Evolutionary conservation across 2,797 vertebrate species (phyloP).

Genomic region (Otolemur crassicaudatus): DNA sequence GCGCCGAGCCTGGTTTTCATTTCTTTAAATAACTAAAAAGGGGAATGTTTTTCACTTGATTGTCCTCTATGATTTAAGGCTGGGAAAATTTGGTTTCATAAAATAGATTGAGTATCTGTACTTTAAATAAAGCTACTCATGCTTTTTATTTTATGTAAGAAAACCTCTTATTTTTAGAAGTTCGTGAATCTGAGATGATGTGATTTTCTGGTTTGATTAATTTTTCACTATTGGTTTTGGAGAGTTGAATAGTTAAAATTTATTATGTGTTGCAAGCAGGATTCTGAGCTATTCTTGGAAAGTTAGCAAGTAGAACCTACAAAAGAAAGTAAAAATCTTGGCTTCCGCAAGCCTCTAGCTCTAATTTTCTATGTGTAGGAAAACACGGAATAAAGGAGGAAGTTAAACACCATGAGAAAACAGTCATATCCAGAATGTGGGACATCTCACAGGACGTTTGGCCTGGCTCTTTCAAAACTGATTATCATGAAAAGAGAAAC

Average conservation of each 20-base stretch:
- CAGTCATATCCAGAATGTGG: not conserved
- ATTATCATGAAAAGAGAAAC: not conserved
- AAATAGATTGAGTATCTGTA: slow-evolving; percentile 30
- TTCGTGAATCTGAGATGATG: not conserved
- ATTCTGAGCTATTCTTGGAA: slow-evolving; percentile 51
- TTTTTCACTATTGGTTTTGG: slow-evolving; percentile 38
- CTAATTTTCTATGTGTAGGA: not conserved
- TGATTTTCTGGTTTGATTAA: slow-evolving; percentile 33
- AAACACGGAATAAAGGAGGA: not conserved
- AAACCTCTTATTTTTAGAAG: slow-evolving; percentile 21
- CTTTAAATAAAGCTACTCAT: not conserved
- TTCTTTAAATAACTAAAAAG: not conserved
- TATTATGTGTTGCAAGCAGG: slow-evolving; percentile 9
- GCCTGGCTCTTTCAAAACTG: slow-evolving; percentile 9
- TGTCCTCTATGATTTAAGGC: not conserved
- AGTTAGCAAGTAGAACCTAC: slow-evolving; percentile 5
- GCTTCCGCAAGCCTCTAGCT: not conserved
- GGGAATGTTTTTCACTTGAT: not conserved
- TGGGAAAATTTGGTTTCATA: slow-evolving; percentile 47
- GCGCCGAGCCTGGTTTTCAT: not conserved
- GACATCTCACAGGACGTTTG: not conserved
- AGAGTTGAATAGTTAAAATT: slow-evolving; percentile 14
- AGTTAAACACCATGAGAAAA: not conserved
- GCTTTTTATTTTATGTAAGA: not conserved
- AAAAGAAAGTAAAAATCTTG: slow-evolving; percentile 35